These are phyloP conservation scores for Thecophora atra DNA, from an alignment of 2,888 invertebrate species.

Conservation along the genomic window DNA sequence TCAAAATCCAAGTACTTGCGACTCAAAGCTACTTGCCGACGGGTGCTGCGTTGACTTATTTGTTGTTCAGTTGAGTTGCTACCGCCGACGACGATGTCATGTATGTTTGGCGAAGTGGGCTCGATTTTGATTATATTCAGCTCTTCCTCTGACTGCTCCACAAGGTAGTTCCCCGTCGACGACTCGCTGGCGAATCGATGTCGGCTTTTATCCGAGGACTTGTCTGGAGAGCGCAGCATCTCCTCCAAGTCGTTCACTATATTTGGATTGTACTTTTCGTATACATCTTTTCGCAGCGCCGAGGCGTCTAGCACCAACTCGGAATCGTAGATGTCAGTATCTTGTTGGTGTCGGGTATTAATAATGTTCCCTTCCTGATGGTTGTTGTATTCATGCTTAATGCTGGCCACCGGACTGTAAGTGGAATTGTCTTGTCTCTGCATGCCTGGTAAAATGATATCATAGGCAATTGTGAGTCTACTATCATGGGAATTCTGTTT, in stretches of 20 bases:
- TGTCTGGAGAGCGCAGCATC: slow-evolving; percentile 63
- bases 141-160: slow-evolving; percentile 52
- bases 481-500: neutral
- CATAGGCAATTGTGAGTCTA: slow-evolving; percentile 58
- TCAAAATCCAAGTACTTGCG: slow-evolving; percentile 56
- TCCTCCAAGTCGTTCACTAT: slow-evolving; percentile 65
- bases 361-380: slow-evolving; percentile 34
- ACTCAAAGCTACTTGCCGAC: slow-evolving; percentile 44
- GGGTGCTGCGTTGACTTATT: slow-evolving; percentile 46
- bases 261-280: slow-evolving; percentile 62
- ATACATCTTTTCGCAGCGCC: slow-evolving; percentile 58
- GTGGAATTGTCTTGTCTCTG: slow-evolving; percentile 60
- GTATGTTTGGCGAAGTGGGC: slow-evolving; percentile 59
- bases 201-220: slow-evolving; percentile 56
- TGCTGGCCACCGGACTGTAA: slow-evolving; percentile 59
- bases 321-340: slow-evolving; percentile 59
- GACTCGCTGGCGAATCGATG: slow-evolving; percentile 61
- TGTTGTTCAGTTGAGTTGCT: slow-evolving; percentile 47
- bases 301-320: slow-evolving; percentile 59
- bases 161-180: slow-evolving; percentile 55
- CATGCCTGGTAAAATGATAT: slow-evolving; percentile 59
- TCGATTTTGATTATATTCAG: slow-evolving; percentile 59
- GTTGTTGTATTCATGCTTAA: slow-evolving; percentile 53
- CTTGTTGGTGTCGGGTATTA: neutral
- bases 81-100: slow-evolving; percentile 56